A percentile compares a stretch with the other conserved stretches of the same genome.
phyloP scores from a whole-genome alignment of 1,140 invertebrate species.

The Trichonephila clavipes region DNA sequence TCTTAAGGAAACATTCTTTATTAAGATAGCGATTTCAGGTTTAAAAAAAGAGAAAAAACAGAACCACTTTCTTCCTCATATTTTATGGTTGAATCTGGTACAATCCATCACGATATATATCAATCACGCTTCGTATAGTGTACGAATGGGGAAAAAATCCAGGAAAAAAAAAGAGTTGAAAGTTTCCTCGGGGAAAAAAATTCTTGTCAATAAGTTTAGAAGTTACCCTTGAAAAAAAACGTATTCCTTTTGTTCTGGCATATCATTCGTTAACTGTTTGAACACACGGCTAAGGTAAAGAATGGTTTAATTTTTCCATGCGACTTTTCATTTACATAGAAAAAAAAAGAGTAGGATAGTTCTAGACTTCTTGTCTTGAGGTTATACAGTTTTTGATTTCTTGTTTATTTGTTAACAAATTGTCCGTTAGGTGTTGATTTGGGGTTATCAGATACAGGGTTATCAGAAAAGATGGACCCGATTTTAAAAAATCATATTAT shows the following conservation, averaged over 20 bases:
- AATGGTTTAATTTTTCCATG: neutral
- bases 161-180: neutral
- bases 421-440: no score
- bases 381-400: neutral
- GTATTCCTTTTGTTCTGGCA: neutral
- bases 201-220: neutral
- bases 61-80: neutral
- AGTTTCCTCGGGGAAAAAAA: neutral
- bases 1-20: no score
- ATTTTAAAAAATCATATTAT: no score
- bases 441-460: no score
- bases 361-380: neutral
- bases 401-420: neutral
- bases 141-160: neutral
- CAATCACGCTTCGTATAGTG: neutral
- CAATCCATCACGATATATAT: neutral
- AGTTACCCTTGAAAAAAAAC: neutral
- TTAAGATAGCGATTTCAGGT: neutral
- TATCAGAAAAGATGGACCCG: no score
- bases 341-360: neutral
- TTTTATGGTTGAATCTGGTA: neutral
- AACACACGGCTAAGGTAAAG: neutral
- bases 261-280: neutral
- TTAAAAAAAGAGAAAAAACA: neutral
- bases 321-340: neutral